phyloP scores from a whole-genome alignment of 1,140 invertebrate species.

The Bombus pyrosoma region DNA sequence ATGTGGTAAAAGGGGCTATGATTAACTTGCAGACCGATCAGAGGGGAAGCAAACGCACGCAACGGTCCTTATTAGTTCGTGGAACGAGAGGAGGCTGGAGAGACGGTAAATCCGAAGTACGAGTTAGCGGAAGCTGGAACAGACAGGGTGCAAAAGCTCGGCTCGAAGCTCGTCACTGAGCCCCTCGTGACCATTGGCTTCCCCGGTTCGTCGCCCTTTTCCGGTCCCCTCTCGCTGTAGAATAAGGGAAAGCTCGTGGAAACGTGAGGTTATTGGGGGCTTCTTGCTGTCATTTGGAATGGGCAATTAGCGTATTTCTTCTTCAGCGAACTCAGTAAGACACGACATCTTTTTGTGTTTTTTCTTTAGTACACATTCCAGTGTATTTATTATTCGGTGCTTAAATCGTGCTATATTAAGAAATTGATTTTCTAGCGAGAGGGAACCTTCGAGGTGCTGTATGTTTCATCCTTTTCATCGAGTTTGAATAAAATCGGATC shows the following conservation, averaged over 20 bases:
- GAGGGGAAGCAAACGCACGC: neutral
- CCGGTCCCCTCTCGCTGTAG: neutral
- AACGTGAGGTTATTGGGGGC: neutral
- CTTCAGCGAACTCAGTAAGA: neutral
- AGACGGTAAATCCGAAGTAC: constrained; percentile 69
- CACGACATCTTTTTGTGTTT: neutral
- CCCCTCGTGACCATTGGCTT: constrained; percentile 31
- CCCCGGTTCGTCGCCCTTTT: constrained; percentile 28
- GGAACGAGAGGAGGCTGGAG: constrained; percentile 56
- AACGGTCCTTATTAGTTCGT: constrained; percentile 36
- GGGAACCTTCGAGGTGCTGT: neutral
- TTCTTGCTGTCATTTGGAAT: neutral
- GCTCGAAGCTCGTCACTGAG: constrained; percentile 56
- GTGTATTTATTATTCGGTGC: neutral
- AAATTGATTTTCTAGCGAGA: neutral
- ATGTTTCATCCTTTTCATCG: neutral
- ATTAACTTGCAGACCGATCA: constrained; percentile 50
- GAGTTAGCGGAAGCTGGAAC: constrained; percentile 72
- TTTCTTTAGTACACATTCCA: neutral
- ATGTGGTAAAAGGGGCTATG: neutral
- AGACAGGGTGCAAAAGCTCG: constrained; percentile 66
- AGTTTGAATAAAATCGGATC: neutral
- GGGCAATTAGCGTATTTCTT: neutral
- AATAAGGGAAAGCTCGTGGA: neutral
- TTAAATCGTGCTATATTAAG: neutral